Conservation (phyloP, 2,113 vertebrate genomes). For the Noturus placidus region DNA sequence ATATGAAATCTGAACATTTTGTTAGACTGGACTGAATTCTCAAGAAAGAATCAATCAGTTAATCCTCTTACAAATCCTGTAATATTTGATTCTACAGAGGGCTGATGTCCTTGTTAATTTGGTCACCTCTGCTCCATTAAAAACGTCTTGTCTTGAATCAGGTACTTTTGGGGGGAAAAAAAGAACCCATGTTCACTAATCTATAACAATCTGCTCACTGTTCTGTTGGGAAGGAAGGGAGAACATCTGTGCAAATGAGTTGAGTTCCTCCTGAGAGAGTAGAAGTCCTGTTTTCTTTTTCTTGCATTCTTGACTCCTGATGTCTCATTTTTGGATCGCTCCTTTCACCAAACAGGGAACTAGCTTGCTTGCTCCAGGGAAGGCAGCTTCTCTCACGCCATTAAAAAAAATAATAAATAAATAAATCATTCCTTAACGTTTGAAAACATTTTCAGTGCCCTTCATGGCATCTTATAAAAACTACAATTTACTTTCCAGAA, state of each 20-base stretch:
- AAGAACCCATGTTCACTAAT: slow-evolving; percentile 12
- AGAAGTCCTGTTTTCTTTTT: slow-evolving; percentile 25
- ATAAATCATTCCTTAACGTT: not conserved
- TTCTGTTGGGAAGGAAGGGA: slow-evolving; percentile 25
- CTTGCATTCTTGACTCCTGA: slow-evolving; percentile 35
- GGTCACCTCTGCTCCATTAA: not conserved
- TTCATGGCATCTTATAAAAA: not conserved
- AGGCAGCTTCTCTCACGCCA: slow-evolving; percentile 8
- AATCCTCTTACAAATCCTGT: not conserved
- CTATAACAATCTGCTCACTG: slow-evolving; percentile 39
- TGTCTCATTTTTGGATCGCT: slow-evolving; percentile 27
- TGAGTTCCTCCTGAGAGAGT: slow-evolving; percentile 30
- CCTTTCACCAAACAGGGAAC: slow-evolving; percentile 2
- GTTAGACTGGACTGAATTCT: not conserved
- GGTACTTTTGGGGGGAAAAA: not conserved
- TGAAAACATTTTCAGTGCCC: slow-evolving; percentile 11
- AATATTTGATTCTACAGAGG: not conserved
- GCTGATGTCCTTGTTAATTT: slow-evolving; percentile 11
- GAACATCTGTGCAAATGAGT: slow-evolving; percentile 36
- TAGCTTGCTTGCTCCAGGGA: not conserved
- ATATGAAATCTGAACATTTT: not conserved
- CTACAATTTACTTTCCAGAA: not conserved
- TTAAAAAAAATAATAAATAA: not conserved
- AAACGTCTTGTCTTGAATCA: slow-evolving; percentile 6
- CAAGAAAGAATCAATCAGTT: not conserved